Base-by-base conservation (phyloP, 37 sponge, comb jelly and placozoan genomes). In the Axinella damicornis region DNA sequence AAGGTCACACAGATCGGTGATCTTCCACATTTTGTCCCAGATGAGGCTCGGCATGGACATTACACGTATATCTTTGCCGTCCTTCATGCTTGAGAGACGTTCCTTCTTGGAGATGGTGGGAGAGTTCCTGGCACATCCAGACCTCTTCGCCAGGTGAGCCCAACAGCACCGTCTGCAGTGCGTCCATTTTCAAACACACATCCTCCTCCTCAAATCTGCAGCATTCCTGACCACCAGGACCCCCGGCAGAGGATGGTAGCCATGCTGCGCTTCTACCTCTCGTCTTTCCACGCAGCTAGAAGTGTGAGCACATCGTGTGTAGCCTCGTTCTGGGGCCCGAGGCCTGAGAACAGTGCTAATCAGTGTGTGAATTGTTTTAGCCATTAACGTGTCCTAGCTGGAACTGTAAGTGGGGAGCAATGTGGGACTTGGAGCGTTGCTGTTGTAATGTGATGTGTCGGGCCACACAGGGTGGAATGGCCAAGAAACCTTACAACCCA, bases 401-500 rank as follows among this genome's bases (percentile, higher is more conserved):
- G n/a, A n/a, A n/a, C n/a, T n/a, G n/a, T n/a, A n/a, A n/a, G n/a
- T n/a, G n/a, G n/a, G n/a, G n/a, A n/a, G n/a, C n/a, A n/a, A n/a
- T n/a, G n/a, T n/a, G n/a, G n/a, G n/a, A n/a, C n/a, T n/a, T n/a
- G n/a, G n/a, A n/a, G n/a, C n/a, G n/a, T n/a, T n/a, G n/a, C n/a
- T n/a, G n/a, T n/a, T n/a, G n/a, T 19, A 15, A 56, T 56, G 17
- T 56, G 15, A 15, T 19, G 57, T 56, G 57, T 19, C 18, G 15
- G 57, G 15, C 33, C n/a, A n/a, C n/a, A n/a, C 70, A 93, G 92
- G 94, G 97, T 34, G 74, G 90, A 27, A 74, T 96, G 5, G 97
- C 97, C 22, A 98, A 98, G 90, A 98, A 98, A 57, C 99, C 99
- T 1, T 98, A 98, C 71, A 98, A 98, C 69, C 99, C 99, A 19